phyloP scores from a whole-genome alignment of 2,888 invertebrate genomes.

The Melangyna quadrimaculata region DNA sequence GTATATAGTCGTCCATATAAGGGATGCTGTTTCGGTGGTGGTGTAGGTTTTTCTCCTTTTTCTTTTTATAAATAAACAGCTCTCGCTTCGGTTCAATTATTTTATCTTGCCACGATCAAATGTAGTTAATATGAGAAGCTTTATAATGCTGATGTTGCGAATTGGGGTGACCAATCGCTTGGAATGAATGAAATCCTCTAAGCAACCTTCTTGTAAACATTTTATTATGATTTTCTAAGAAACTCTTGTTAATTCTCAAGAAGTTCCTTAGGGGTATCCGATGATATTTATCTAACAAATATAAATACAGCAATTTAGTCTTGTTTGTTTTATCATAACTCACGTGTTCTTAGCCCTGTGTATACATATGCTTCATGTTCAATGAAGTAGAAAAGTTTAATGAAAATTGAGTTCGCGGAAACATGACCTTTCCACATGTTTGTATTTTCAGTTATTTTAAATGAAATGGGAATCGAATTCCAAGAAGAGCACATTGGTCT shows the following conservation, averaged over 20 bases:
- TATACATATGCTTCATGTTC: not conserved
- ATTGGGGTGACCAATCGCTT: slow-evolving; percentile 10
- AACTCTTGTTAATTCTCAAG: not conserved
- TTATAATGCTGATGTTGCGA: slow-evolving; percentile 32
- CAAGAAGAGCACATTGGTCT: too few relatives aligned
- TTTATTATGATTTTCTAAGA: not conserved
- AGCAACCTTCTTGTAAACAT: not conserved
- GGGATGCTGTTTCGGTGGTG: slow-evolving; percentile 47
- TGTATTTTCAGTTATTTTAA: too few relatives aligned
- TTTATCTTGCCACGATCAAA: slow-evolving; percentile 77
- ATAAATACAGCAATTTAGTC: not conserved
- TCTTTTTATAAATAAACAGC: not conserved
- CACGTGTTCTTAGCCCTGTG: too few relatives aligned
- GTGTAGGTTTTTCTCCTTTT: slow-evolving; percentile 24
- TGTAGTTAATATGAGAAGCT: slow-evolving; percentile 71
- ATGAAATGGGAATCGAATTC: too few relatives aligned
- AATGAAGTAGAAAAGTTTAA: not conserved
- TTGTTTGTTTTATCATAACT: not conserved
- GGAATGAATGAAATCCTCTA: not conserved
- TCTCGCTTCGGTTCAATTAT: slow-evolving; percentile 75
- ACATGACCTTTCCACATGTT: not conserved
- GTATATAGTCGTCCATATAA: slow-evolving; percentile 45
- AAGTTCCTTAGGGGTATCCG: not conserved
- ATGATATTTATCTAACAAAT: not conserved
- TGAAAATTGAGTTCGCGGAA: not conserved